Evolutionary conservation across 2,888 invertebrate species (phyloP), one percentile per base, ranked within the genome.

Genomic region (Cheilosia vulpina): DNA sequence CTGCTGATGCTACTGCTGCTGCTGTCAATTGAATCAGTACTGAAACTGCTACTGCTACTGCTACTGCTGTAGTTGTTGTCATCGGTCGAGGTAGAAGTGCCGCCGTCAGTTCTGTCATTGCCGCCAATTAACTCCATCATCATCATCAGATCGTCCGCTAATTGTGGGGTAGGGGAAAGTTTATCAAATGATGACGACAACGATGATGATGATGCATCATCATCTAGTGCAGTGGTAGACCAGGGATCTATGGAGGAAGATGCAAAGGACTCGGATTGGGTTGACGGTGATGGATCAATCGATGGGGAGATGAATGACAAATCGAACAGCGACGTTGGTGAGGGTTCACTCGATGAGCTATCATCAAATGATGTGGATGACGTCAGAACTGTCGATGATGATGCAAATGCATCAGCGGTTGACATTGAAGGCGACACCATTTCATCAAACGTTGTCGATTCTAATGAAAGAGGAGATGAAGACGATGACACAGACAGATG

Each of bases 21-120:
- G 66, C 31, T 87, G 65, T 65, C 65, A 50, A 45, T 60, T 27
- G 66, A 57, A 69, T 60, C 80, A 50, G 69, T 82, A 47, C 75
- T 73, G 69, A 57, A 75, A 66, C 62, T 71, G 65, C 83, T 85
- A 31, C 31, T 71, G 65, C 83, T 85, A 31, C 27, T 31, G 31
- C 31, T 31, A 71, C 75, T 87, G 52, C 69, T 77, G 69, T 72
- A 81, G 38, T 53, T 77, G 38, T 50, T 77, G 75, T 57, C 68
- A 58, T 83, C 83, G 78, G 72, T 83, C 78, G 78, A 78, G 73
- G 78, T 83, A 78, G 78, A 68, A 73, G 62, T 78, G 68, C 83
- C 73, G 65, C 76, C 62, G 38, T 47, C 58, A 78, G 58, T 68
- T 72, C 47, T 77, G 68, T 68, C 82, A 68, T 77, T 72, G 72